Evolutionary conservation across 1,140 invertebrate genomes (phyloP), one percentile per base, ranked within the genome.

Genomic region (Dinoponera quadriceps): DNA sequence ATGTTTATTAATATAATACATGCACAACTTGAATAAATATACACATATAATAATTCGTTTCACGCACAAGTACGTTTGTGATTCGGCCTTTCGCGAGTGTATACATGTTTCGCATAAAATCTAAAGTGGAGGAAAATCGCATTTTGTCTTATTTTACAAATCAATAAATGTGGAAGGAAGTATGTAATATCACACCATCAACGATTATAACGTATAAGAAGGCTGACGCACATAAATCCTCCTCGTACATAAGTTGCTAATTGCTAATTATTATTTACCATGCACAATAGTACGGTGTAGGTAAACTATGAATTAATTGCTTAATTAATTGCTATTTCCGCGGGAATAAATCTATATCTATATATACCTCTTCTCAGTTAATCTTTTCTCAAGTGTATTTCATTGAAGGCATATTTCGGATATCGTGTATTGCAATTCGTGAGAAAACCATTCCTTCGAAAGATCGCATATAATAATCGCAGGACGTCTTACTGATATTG

Each of bases 1-100:
- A 33, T 63, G 54, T 88, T 88, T 88, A 88, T 88, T 88, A 16
- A 69, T 66, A 75, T 85, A 49, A 59, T 73, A 74, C 82, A 84
- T 88, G 87, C 87, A 88, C 18, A 59, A 49, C 73, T 78, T 14
- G 63, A 88, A 81, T 85, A 88, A 88, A 88, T 82, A 78, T 74
- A 82, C 54, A 85, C 27, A 78, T 80, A 66, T 51, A 62, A 63
- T 68, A 69, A 33, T 54, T 66, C 3, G 62, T 66, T 11, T 14
- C 49, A 27, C 18, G 60, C 25, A 55, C 48, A 25, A 65, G 16
- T 73, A 65, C 13, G 16, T 59, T 44, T 44, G 25, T 14, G 44
- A 65, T 44, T 16, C n/a, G 14, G 20, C 25, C 13, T 0, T 16
- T 44, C 25, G 22, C 16, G 27, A 54, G 4, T 62, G 29, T 29